Percentiles rank a stretch among this genome's conserved stretches.
Conservation (phyloP, 1,140 invertebrate species). For the Pseudomyrmex dendroicus region DNA sequence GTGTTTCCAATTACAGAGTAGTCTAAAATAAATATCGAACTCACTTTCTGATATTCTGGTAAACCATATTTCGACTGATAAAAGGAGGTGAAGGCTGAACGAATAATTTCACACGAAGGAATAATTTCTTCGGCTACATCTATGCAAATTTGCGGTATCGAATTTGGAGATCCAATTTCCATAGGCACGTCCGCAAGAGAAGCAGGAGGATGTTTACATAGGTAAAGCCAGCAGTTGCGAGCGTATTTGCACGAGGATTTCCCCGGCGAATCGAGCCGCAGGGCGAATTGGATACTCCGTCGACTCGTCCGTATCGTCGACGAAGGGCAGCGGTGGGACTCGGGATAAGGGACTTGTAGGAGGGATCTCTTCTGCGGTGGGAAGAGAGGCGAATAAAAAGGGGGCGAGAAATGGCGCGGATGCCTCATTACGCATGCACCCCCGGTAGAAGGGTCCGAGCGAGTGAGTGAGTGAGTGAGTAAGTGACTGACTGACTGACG, state of each 20-base stretch:
- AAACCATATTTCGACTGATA: background rate
- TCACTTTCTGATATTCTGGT: background rate
- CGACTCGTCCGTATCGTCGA: constrained; percentile 45
- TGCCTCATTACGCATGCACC: constrained; percentile 82
- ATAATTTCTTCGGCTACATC: background rate
- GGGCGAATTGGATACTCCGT: constrained; percentile 52
- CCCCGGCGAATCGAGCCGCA: constrained; percentile 36
- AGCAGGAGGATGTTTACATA: constrained; percentile 49
- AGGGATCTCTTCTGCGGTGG: constrained; percentile 58
- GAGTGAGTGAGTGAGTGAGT: constrained; percentile 75
- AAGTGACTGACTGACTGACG: constrained; percentile 75
- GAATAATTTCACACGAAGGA: background rate
- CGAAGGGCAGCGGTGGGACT: constrained; percentile 59
- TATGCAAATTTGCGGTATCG: constrained; percentile 48
- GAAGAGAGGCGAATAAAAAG: constrained; percentile 77
- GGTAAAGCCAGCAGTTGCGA: constrained; percentile 66
- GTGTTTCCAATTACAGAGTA: too few species aligned
- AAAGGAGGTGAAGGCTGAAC: too few species aligned
- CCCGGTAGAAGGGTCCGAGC: constrained; percentile 53
- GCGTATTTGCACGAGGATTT: constrained; percentile 72
- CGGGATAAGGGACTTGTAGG: constrained; percentile 65
- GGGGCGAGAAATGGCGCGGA: constrained; percentile 73
- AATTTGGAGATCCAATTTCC: constrained; percentile 64
- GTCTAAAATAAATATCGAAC: too few species aligned
- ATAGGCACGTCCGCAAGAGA: constrained; percentile 19